These are phyloP conservation scores for Takifugu flavidus DNA, from an alignment of 2,113 vertebrate species.

Conservation along the genomic window DNA sequence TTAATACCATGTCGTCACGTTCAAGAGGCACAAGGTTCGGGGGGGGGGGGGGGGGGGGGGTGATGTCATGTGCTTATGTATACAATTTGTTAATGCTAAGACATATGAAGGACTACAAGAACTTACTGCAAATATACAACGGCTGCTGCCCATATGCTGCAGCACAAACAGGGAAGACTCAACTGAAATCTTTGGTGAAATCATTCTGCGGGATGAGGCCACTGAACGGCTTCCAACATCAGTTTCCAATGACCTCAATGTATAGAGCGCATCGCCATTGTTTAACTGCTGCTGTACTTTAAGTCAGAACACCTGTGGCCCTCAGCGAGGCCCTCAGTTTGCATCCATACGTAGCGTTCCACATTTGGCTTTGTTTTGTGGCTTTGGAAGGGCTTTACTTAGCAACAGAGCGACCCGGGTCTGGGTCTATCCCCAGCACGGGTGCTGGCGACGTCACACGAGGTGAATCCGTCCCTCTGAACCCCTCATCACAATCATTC, in stretches of 20 bases:
- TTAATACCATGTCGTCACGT: background rate
- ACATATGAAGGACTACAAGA: background rate
- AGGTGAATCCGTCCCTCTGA: too few relatives aligned
- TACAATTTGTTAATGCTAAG: slow-evolving; percentile 8
- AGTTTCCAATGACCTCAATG: background rate
- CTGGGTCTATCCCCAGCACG: background rate
- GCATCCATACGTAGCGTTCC: background rate
- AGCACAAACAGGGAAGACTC: background rate
- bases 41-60: background rate
- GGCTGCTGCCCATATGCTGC: background rate
- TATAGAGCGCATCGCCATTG: background rate
- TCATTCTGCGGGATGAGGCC: background rate
- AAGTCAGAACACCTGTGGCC: background rate
- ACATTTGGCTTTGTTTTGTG: background rate
- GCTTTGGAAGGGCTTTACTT: background rate
- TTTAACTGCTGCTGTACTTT: background rate
- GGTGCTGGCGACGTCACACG: too few relatives aligned
- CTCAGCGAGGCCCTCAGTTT: background rate
- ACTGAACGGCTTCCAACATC: background rate
- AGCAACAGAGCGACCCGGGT: background rate
- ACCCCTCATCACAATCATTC: too few relatives aligned
- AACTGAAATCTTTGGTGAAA: background rate
- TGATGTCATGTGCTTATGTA: slow-evolving; percentile 29
- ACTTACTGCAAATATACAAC: slow-evolving; percentile 1
- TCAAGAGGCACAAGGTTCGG: background rate